Evolutionary conservation across 2,888 invertebrate genomes (phyloP).

Genomic region (Drosophila nigritarsus): DNA sequence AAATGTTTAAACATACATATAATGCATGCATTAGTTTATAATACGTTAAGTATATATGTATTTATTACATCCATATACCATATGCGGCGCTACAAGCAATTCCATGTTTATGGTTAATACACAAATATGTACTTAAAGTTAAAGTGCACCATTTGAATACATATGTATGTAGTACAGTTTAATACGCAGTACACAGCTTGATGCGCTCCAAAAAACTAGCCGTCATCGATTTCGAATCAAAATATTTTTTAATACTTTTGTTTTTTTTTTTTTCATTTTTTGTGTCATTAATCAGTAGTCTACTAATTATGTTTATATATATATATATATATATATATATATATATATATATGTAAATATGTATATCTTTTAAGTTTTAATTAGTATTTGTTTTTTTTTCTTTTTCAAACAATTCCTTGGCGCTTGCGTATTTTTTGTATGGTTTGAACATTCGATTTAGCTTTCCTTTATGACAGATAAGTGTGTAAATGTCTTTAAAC

Average conservation of each 20-base stretch:
- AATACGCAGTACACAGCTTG: slow-evolving; percentile 23
- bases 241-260: slow-evolving; percentile 56
- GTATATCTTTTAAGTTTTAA: slow-evolving; percentile 27
- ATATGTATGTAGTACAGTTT: not conserved
- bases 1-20: slow-evolving; percentile 39
- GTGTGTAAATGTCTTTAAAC: slow-evolving; percentile 35
- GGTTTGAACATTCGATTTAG: slow-evolving; percentile 61
- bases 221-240: slow-evolving; percentile 22
- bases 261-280: slow-evolving; percentile 22
- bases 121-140: slow-evolving; percentile 16
- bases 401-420: slow-evolving; percentile 83
- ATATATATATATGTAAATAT: slow-evolving; percentile 26
- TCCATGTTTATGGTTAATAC: slow-evolving; percentile 17
- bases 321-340: slow-evolving; percentile 13
- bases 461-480: slow-evolving; percentile 41
- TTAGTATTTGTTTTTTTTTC: slow-evolving; percentile 43
- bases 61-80: slow-evolving; percentile 13
- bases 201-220: slow-evolving; percentile 42
- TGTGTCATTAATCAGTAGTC: slow-evolving; percentile 34
- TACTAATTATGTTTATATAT: slow-evolving; percentile 37
- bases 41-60: slow-evolving; percentile 22
- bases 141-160: slow-evolving; percentile 15
- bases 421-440: slow-evolving; percentile 71
- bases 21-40: slow-evolving; percentile 30
- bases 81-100: slow-evolving; percentile 21